Conservation (phyloP, 2,888 invertebrate genomes). For the Meiosimyza decipiens region DNA sequence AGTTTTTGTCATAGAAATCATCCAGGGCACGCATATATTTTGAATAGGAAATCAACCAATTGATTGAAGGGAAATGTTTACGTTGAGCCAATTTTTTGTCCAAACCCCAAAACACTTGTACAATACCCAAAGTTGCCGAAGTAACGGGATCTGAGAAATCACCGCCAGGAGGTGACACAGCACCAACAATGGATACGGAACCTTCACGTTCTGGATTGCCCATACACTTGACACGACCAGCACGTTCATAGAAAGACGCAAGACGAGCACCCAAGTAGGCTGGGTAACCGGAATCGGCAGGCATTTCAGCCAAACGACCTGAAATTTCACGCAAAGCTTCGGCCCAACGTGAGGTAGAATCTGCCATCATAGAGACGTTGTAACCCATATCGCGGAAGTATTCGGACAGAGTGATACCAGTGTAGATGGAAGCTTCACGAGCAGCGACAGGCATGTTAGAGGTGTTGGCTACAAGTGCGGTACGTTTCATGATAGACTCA, state of each 20-base stretch:
- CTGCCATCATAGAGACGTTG: slow-evolving; percentile 99
- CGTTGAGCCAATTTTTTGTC: slow-evolving; percentile 99
- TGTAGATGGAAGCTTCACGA: slow-evolving; percentile 99
- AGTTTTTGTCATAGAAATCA: slow-evolving; percentile 99
- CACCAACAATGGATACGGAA: slow-evolving; percentile 99
- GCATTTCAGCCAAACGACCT: slow-evolving; percentile 99
- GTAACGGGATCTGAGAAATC: slow-evolving; percentile 99
- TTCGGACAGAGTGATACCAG: slow-evolving; percentile 99
- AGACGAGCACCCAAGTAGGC: slow-evolving; percentile 98
- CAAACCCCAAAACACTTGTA: slow-evolving; percentile 99
- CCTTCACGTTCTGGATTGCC: slow-evolving; percentile 99
- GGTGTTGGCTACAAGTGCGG: slow-evolving; percentile 98
- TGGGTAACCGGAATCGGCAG: slow-evolving; percentile 98
- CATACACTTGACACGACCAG: slow-evolving; percentile 95
- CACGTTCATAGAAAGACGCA: slow-evolving; percentile 99
- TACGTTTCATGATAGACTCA: slow-evolving; percentile 99
- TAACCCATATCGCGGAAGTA: slow-evolving; percentile 99
- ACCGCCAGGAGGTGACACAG: slow-evolving; percentile 99
- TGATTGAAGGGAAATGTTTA: slow-evolving; percentile 99
- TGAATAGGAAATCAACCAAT: slow-evolving; percentile 99
- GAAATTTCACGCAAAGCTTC: slow-evolving; percentile 99
- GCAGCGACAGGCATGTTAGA: slow-evolving; percentile 99
- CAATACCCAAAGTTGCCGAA: slow-evolving; percentile 97
- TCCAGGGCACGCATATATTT: slow-evolving; percentile 99
- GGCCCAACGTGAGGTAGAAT: slow-evolving; percentile 99